Conservation (phyloP, 2,888 invertebrate genomes). For the Epistrophella euchroma region DNA sequence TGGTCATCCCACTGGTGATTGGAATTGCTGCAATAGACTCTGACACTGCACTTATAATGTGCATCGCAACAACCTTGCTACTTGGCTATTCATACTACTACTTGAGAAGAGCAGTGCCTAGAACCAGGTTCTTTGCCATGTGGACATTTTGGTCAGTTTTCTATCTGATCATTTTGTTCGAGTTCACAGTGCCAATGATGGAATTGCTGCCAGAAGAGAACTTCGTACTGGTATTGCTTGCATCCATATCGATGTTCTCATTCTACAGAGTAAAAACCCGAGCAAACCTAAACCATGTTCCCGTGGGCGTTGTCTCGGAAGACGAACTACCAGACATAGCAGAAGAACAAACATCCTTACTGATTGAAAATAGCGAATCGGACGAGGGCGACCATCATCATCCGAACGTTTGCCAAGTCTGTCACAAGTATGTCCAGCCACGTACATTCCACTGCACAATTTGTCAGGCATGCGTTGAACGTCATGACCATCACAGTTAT, state of each 20-base stretch:
- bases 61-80: conserved; percentile 79
- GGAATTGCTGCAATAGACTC: conserved; percentile 84
- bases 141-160: conserved; percentile 90
- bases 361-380: conserved; percentile 78
- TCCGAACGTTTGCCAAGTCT: conserved; percentile 85
- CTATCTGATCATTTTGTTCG: conserved; percentile 88
- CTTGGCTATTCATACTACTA: conserved; percentile 79
- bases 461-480: conserved; percentile 92
- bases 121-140: conserved; percentile 90
- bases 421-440: conserved; percentile 87
- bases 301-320: conserved; percentile 79
- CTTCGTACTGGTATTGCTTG: conserved; percentile 84
- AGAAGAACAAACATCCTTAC: conserved; percentile 80
- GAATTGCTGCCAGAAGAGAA: conserved; percentile 89
- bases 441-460: conserved; percentile 92
- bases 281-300: conserved; percentile 81
- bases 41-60: conserved; percentile 81
- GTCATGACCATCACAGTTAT: conserved; percentile 91
- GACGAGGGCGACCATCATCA: conserved; percentile 79
- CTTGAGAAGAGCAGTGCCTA: conserved; percentile 79
- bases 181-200: conserved; percentile 89
- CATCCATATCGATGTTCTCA: conserved; percentile 78
- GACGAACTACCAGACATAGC: conserved; percentile 81
- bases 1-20: conserved; percentile 84
- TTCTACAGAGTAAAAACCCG: conserved; percentile 79